Conservation (phyloP, 2,888 invertebrate species). For the Pheosia tremula region DNA sequence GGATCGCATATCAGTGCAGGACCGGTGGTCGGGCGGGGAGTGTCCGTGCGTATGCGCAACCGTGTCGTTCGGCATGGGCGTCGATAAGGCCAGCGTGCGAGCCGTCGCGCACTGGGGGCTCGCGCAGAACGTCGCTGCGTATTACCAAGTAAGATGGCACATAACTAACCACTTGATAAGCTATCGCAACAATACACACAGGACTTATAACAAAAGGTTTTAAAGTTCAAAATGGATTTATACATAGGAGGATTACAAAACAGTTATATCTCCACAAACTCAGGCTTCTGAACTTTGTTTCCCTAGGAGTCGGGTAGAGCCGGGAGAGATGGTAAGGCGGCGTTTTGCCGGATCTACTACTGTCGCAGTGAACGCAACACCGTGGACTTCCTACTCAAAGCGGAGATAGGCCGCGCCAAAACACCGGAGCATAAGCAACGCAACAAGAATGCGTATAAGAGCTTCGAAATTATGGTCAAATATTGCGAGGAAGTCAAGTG, state of each 20-base stretch:
- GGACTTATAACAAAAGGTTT: no score
- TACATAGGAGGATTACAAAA: no score
- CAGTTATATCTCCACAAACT: not conserved
- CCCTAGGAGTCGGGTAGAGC: slow-evolving; percentile 96
- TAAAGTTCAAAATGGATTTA: no score
- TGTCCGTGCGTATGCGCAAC: slow-evolving; percentile 97
- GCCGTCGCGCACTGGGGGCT: slow-evolving; percentile 99
- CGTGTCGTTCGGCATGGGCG: slow-evolving; percentile 99
- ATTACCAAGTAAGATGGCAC: slow-evolving; percentile 87
- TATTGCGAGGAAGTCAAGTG: slow-evolving; percentile 93
- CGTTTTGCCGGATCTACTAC: slow-evolving; percentile 97
- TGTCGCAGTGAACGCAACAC: slow-evolving; percentile 91
- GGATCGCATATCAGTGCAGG: slow-evolving; percentile 92
- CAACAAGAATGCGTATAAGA: slow-evolving; percentile 87
- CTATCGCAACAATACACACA: no score
- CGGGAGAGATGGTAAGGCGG: slow-evolving; percentile 95
- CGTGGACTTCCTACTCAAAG: slow-evolving; percentile 90
- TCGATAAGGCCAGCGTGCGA: slow-evolving; percentile 97
- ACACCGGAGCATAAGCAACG: slow-evolving; percentile 83
- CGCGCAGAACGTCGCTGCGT: slow-evolving; percentile 97
- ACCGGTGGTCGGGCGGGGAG: slow-evolving; percentile 95
- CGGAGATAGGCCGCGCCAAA: slow-evolving; percentile 87
- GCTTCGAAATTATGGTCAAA: slow-evolving; percentile 93
- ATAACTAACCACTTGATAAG: no score
- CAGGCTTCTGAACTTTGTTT: no score